Percentiles rank a stretch among this genome's conserved stretches.
These are phyloP conservation scores for Eospalax fontanierii DNA, from an alignment of 2,797 vertebrate species.

Conservation along the genomic window DNA sequence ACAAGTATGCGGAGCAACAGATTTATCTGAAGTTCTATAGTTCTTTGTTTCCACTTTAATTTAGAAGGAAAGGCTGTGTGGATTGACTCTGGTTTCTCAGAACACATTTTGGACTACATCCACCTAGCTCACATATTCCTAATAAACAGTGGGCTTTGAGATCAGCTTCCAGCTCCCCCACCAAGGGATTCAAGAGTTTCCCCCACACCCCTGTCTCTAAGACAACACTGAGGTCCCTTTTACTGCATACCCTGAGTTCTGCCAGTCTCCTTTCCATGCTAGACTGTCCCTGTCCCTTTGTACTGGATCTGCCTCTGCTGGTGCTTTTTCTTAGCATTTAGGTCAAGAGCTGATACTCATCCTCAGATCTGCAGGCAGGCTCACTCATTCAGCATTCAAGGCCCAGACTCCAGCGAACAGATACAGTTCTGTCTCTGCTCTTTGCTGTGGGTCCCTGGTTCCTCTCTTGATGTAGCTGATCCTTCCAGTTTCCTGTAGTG, in stretches of 20 bases:
- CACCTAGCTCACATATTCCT: not conserved
- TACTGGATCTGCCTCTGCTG: fast-evolving
- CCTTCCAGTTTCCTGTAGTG: not conserved
- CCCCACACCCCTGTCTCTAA: fast-evolving
- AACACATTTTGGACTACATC: not conserved
- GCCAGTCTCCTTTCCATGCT: not conserved
- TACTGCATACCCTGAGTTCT: not conserved
- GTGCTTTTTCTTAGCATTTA: not conserved
- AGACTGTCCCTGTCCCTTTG: not conserved
- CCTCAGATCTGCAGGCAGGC: not conserved
- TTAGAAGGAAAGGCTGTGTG: not conserved
- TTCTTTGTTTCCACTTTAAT: not conserved
- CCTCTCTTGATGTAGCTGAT: not conserved
- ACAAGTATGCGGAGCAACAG: not conserved
- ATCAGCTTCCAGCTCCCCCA: not conserved
- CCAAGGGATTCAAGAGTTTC: not conserved
- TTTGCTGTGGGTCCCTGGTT: not conserved
- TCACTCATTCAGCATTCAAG: not conserved
- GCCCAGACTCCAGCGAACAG: not conserved
- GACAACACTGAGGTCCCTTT: fast-evolving
- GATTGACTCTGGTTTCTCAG: not conserved
- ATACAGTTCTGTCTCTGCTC: not conserved
- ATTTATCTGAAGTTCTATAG: not conserved
- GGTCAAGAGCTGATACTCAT: not conserved
- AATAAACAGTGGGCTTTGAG: not conserved